phyloP scores from a whole-genome alignment of 2,888 invertebrate genomes.

The Hirtodrosophila histrioides region DNA sequence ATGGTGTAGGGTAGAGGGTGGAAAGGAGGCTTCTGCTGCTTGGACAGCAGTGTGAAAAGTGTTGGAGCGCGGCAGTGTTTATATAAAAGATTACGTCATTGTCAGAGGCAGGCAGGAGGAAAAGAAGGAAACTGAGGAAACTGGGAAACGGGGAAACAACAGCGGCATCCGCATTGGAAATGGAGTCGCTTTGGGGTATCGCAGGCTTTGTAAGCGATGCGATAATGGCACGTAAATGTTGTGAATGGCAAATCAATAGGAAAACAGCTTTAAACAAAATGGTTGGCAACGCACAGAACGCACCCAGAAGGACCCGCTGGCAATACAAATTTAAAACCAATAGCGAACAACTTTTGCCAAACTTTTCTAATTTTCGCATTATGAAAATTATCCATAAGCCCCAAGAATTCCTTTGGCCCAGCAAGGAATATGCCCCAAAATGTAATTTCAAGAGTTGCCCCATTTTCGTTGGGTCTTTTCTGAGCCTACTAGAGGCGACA shows the following conservation, averaged over 20 bases:
- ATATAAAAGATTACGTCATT: constrained; percentile 78
- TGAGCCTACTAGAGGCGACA: constrained; percentile 49
- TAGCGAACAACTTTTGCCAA: constrained; percentile 43
- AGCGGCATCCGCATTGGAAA: constrained; percentile 47
- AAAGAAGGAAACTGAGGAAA: background rate
- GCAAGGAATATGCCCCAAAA: constrained; percentile 15
- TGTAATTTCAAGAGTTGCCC: constrained; percentile 35
- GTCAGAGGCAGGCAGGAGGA: constrained; percentile 11
- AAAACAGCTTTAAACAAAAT: constrained; percentile 52
- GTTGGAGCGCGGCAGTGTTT: constrained; percentile 63
- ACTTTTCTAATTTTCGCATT: constrained; percentile 78
- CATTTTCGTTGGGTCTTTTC: constrained; percentile 15
- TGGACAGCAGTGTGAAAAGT: constrained; percentile 60
- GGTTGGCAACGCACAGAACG: background rate
- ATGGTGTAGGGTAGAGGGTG: constrained; percentile 8
- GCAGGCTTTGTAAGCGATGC: constrained; percentile 64
- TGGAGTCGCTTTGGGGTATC: constrained; percentile 52
- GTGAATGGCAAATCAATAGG: constrained; percentile 74
- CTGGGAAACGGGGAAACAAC: constrained; percentile 37
- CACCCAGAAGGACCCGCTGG: constrained; percentile 3
- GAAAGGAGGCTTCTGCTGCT: constrained; percentile 51
- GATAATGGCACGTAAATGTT: constrained; percentile 74
- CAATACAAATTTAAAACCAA: constrained; percentile 62
- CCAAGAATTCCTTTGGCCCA: constrained; percentile 14
- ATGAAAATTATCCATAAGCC: constrained; percentile 68